A percentile compares a stretch with the other conserved stretches of the same genome.
phyloP scores from a whole-genome alignment of 2,888 invertebrate species.

The Phasia obesa region DNA sequence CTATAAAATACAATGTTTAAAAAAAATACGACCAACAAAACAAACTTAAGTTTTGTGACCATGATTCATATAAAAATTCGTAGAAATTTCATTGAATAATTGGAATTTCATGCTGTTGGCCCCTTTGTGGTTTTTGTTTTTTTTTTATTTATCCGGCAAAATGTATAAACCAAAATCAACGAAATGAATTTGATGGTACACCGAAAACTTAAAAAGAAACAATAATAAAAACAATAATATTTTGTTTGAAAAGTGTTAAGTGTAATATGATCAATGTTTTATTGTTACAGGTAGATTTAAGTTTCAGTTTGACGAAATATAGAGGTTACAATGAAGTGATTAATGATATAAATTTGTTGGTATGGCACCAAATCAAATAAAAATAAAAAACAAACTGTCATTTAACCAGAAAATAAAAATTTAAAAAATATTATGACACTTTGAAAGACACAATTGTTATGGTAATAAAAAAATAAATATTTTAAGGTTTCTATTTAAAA shows the following conservation, averaged over 20 bases:
- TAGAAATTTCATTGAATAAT: constrained; percentile 51
- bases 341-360: constrained; percentile 46
- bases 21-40: neutral
- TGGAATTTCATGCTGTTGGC: constrained; percentile 38
- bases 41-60: constrained; percentile 14
- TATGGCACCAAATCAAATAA: neutral
- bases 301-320: constrained; percentile 51
- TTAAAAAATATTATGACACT: constrained; percentile 21
- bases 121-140: constrained; percentile 40
- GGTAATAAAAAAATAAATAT: neutral
- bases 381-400: neutral
- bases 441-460: neutral
- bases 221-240: constrained; percentile 46
- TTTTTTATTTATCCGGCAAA: constrained; percentile 35
- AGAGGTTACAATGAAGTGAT: constrained; percentile 51
- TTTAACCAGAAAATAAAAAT: neutral
- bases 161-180: constrained; percentile 25
- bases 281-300: constrained; percentile 51
- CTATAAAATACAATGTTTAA: neutral
- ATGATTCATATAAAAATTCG: constrained; percentile 60
- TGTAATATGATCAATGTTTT: constrained; percentile 43
- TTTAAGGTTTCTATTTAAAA: neutral
- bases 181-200: constrained; percentile 45
- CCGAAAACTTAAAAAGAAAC: constrained; percentile 20
- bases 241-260: constrained; percentile 10